Evolutionary conservation across 2,113 vertebrate species (phyloP), one percentile per base, ranked within the genome.

Genomic region (Forbesichthys papilliferus): DNA sequence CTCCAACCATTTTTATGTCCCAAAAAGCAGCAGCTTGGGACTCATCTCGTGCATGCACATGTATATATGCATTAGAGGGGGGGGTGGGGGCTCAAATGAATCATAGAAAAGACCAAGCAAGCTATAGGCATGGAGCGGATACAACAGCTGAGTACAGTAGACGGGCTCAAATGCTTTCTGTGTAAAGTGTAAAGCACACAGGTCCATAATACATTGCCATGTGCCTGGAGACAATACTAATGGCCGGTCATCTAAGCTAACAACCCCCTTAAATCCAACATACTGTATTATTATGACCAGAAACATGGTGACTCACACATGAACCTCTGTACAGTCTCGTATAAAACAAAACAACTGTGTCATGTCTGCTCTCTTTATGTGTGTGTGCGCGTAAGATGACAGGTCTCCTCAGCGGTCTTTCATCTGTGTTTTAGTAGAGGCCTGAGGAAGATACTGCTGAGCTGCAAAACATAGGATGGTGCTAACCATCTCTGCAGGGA

Each of bases 371-470:
- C 7, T 42, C 4, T 42, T 42, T 64, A 20, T 80, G 56, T 62
- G 16, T 9, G 16, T 3, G 11, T 1, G 61, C 27, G 47, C 72
- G 53, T 61, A 77, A 65, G 79, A 88, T 84, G 82, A 89, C 77
- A 85, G 63, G 78, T 80, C 69, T 86, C 71, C 60, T 54, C 63
- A 53, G 56, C 10, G 48, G 61, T 78, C 83, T 91, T 89, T 90
- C 82, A 91, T 90, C 83, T 83, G 65, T 82, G 81, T 91, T 91
- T 90, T 89, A 90, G 83, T 85, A 88, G 80, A 89, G 82, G 85
- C 88, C 83, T 34, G 68, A 71, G 87, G 80, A 88, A 86, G 82
- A 90, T 61, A 71, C 82, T 73, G 89, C 83, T 74, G 84, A 77
- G 87, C 84, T 85, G 85, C 75, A 86, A 87, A 89, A 89, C 79